Percentiles rank a stretch among this genome's conserved stretches.
Evolutionary conservation across 2,888 invertebrate species (phyloP).

Genomic region (Phalera bucephala): DNA sequence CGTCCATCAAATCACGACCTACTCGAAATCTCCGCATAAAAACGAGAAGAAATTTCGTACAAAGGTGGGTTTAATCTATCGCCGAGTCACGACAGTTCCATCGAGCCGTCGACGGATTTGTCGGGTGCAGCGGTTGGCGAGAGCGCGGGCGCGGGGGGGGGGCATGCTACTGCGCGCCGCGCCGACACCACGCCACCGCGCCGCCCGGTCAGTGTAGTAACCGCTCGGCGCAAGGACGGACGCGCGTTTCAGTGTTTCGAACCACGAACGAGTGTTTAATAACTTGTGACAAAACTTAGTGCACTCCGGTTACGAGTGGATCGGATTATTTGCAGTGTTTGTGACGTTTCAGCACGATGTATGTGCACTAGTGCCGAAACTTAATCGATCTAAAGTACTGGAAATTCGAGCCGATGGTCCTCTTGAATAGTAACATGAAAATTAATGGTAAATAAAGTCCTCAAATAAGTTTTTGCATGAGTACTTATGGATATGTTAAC

Average conservation of each 20-base stretch:
- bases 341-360: slow-evolving; percentile 60
- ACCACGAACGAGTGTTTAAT: slow-evolving; percentile 37
- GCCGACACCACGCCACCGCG: slow-evolving; percentile 31
- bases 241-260: slow-evolving; percentile 32
- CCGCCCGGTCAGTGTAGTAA: slow-evolving; percentile 53
- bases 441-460: slow-evolving; percentile 73
- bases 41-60: slow-evolving; percentile 62
- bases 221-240: slow-evolving; percentile 39
- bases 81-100: slow-evolving; percentile 58
- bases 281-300: slow-evolving; percentile 70
- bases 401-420: slow-evolving; percentile 73
- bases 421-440: slow-evolving; percentile 81
- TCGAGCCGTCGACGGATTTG: slow-evolving; percentile 54
- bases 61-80: slow-evolving; percentile 60
- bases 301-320: slow-evolving; percentile 52
- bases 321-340: slow-evolving; percentile 72
- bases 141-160: slow-evolving; percentile 37
- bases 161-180: slow-evolving; percentile 51
- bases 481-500: slow-evolving; percentile 51
- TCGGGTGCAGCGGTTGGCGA: slow-evolving; percentile 54
- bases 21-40: slow-evolving; percentile 53
- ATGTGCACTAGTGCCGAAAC: slow-evolving; percentile 58
- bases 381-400: slow-evolving; percentile 43
- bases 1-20: slow-evolving; percentile 56
- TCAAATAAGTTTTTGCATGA: slow-evolving; percentile 64